Base-by-base conservation (phyloP, 1,140 invertebrate species). In the Lepidostoma basale region DNA sequence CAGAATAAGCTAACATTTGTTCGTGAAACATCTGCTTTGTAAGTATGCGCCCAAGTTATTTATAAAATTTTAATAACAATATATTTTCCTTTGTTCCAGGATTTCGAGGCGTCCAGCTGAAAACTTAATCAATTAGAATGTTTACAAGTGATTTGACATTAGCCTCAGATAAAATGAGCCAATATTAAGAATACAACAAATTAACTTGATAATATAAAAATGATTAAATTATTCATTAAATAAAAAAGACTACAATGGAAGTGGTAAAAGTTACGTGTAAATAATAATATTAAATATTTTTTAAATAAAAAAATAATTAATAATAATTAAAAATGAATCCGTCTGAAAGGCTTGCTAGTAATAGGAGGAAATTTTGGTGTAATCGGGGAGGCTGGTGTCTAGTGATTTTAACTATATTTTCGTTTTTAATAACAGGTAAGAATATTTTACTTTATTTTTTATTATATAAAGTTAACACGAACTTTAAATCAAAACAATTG, bases 321-420 rank as follows among this genome's bases (percentile, higher is more conserved):
- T 28, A 14, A 28, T 12, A 25, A 40, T 22, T 23, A 22, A 40
- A 45, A 45, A 62, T 62, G 59, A 45, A 45, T 45, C 25, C 59
- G 59, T 45, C 59, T 14, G 14, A 47, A 47, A 45, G 66, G 52
- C 44, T 47, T 14, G 40, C 18, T 8, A 68, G 28, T 62, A 26
- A 45, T 33, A 62, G 56, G 18, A 68, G 39, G 42, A 69, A 64
- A n/a, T 65, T 62, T 28, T 72, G 70, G 70, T 72, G 70, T 25
- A 72, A 72, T 39, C 60, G 67, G 49, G 65, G 70, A 6, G 70
- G 60, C 20, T 72, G 70, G 70, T 72, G 70, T 62, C 66, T 72
- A 4, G 16, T 72, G 3, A 8, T 72, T 12, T 8, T 72, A 14
- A 66, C 62, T 6, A 36, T 72, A 12, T 25, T 68, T 8, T 36